A percentile compares a stretch with the other conserved stretches of the same genome.
phyloP scores from a whole-genome alignment of 2,113 vertebrate genomes.

The Actenoides lindsayi region DNA sequence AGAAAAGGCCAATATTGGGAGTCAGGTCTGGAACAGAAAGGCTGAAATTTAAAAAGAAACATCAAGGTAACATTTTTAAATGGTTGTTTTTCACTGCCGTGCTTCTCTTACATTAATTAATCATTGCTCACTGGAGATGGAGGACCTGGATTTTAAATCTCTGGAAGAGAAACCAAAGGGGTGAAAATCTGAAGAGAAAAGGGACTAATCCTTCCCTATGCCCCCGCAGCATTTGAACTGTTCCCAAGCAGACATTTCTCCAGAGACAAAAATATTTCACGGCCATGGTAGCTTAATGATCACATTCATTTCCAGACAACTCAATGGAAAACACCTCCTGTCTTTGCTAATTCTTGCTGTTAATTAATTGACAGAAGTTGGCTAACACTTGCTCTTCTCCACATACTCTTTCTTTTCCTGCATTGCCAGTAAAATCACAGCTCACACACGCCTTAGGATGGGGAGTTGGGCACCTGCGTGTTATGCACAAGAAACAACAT shows the following conservation, averaged over 20 bases:
- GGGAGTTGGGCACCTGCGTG: background rate
- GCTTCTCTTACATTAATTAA: background rate
- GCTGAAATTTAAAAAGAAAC: conserved; percentile 77
- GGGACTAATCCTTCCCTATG: background rate
- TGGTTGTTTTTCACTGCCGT: background rate
- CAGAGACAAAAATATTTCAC: background rate
- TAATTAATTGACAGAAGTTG: background rate
- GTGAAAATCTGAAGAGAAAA: background rate
- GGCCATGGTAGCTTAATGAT: background rate
- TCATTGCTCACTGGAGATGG: background rate
- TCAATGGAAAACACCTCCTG: background rate
- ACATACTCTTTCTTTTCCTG: background rate
- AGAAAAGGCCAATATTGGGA: conserved; percentile 98
- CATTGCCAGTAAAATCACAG: background rate
- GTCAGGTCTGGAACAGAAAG: conserved; percentile 96
- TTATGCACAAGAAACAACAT: background rate
- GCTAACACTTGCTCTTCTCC: background rate
- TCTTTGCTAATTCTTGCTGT: background rate
- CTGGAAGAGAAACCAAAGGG: background rate
- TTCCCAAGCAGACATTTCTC: background rate
- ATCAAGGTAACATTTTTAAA: background rate
- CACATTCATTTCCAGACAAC: background rate
- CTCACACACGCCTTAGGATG: background rate
- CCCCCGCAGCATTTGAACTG: background rate
- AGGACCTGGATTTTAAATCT: background rate